These are phyloP conservation scores for Phallusia fumigata DNA, from an alignment of 23 tunicate genomes.

Conservation along the genomic window DNA sequence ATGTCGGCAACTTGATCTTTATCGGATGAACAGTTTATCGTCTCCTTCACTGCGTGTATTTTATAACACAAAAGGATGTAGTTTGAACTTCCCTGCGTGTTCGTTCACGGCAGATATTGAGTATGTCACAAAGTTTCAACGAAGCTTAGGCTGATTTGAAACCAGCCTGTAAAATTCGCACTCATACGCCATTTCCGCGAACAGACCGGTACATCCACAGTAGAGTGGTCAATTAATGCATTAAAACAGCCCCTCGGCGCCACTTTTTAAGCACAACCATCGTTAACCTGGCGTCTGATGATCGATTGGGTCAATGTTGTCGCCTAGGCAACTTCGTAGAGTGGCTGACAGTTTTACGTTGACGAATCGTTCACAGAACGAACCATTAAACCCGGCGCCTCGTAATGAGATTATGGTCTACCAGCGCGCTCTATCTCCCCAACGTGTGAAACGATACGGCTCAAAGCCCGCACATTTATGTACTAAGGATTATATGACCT, in stretches of 20 bases:
- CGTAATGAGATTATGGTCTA: neutral
- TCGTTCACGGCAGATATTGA: no score
- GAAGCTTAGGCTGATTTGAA: no score
- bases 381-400: slow-evolving; percentile 4
- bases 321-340: neutral
- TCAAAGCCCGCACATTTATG: neutral
- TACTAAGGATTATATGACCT: neutral
- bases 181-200: no score
- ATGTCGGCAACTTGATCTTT: slow-evolving; percentile 2
- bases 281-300: neutral
- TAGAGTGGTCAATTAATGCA: neutral
- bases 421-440: neutral
- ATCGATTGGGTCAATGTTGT: neutral
- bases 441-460: slow-evolving; percentile 7
- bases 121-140: no score
- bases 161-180: no score
- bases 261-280: neutral
- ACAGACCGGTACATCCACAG: no score
- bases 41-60: neutral
- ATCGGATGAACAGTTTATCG: neutral
- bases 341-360: slow-evolving; percentile 7
- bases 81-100: no score
- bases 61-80: neutral
- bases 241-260: neutral
- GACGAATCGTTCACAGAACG: slow-evolving; percentile 5